phyloP scores from a whole-genome alignment of 1,140 invertebrate species.

The Ceratina japonica region DNA sequence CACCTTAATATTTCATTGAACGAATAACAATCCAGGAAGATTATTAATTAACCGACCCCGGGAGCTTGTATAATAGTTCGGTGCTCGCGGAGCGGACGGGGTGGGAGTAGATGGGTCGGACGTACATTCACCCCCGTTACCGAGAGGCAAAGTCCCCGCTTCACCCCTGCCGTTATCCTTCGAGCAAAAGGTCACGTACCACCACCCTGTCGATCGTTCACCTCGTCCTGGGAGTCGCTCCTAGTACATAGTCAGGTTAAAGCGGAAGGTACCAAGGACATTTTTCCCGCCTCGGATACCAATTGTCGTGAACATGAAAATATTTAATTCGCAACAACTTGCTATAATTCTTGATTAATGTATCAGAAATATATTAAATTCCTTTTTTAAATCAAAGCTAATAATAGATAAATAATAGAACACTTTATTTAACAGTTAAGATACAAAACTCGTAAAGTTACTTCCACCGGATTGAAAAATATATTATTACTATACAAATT shows the following conservation, averaged over 20 bases:
- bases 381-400: no score
- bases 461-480: no score
- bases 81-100: neutral
- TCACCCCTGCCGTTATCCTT: conserved; percentile 75
- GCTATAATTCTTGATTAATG: no score
- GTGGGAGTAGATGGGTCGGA: conserved; percentile 49
- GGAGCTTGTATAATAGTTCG: conserved; percentile 32
- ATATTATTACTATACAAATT: no score
- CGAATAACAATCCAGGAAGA: neutral
- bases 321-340: no score
- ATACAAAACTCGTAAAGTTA: no score
- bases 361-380: no score
- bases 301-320: neutral
- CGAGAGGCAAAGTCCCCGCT: conserved; percentile 59
- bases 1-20: no score
- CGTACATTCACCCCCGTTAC: conserved; percentile 72
- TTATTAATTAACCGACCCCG: conserved; percentile 51
- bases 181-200: conserved; percentile 78
- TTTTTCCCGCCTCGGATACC: conserved; percentile 12
- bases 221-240: conserved; percentile 76
- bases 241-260: conserved; percentile 69
- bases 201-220: conserved; percentile 77
- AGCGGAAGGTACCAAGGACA: conserved; percentile 70
- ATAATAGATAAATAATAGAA: no score
- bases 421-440: no score